Percentiles rank a stretch among this genome's conserved stretches.
Conservation (phyloP, 2,113 vertebrate genomes). For the Eidolon helvum region DNA sequence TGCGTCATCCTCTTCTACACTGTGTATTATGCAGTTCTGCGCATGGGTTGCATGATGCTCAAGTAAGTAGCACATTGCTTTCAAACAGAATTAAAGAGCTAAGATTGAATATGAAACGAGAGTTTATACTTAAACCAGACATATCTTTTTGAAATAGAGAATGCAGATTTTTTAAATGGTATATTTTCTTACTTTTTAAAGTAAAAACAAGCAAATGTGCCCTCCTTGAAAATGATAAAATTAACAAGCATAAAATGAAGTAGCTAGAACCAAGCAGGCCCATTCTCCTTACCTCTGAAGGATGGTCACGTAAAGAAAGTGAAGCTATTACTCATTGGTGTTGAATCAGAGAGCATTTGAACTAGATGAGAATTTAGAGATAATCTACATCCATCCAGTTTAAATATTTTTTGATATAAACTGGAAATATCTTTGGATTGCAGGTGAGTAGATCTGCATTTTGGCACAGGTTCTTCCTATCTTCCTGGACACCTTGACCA, state of each 20-base stretch:
- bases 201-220: neutral
- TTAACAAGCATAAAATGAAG: neutral
- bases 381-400: neutral
- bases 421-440: neutral
- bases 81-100: neutral
- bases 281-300: neutral
- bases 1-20: conserved; percentile 88
- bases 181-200: neutral
- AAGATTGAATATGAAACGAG: neutral
- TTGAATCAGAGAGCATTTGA: neutral
- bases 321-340: neutral
- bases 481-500: neutral
- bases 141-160: neutral
- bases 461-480: neutral
- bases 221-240: neutral
- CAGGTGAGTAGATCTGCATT: neutral
- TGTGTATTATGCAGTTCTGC: conserved; percentile 88
- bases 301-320: neutral
- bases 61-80: conserved; percentile 79
- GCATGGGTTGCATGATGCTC: conserved; percentile 85
- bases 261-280: neutral
- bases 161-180: neutral
- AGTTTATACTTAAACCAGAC: neutral
- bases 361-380: neutral
- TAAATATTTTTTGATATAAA: neutral